These are phyloP conservation scores for Antigone vipio DNA, from an alignment of 2,113 vertebrate species.

Conservation along the genomic window DNA sequence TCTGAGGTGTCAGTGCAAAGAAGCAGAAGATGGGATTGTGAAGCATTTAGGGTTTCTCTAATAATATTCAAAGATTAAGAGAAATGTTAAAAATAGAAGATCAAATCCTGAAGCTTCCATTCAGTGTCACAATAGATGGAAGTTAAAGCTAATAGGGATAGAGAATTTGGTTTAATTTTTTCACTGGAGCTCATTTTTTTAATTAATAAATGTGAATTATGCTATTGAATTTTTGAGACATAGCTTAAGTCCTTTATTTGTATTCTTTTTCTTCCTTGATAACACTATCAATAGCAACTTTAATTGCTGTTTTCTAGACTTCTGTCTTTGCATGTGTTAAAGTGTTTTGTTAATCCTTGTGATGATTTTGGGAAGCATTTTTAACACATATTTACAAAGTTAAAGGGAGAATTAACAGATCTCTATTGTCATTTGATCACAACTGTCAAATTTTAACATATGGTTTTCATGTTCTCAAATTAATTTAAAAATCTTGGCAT, in stretches of 20 bases:
- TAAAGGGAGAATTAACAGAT: conserved; percentile 29
- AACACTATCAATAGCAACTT: neutral
- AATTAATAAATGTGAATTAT: neutral
- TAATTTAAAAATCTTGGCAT: conserved; percentile 47
- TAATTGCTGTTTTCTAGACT: neutral
- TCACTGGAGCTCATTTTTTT: neutral
- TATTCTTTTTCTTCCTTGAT: neutral
- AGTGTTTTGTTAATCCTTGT: conserved; percentile 6
- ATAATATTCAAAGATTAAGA: neutral
- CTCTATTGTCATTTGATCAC: conserved; percentile 26
- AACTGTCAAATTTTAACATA: conserved; percentile 51
- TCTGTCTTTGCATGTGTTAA: neutral
- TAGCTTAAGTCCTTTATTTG: neutral
- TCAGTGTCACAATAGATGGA: neutral
- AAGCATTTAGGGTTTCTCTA: neutral
- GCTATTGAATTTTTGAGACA: neutral
- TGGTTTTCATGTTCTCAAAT: conserved; percentile 55
- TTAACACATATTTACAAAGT: conserved; percentile 34
- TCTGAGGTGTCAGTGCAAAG: neutral
- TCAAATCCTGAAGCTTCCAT: neutral
- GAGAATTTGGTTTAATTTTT: neutral
- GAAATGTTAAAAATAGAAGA: neutral
- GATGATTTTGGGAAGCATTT: conserved; percentile 41
- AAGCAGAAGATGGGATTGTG: neutral
- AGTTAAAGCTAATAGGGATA: neutral